phyloP scores from a whole-genome alignment of 2,888 invertebrate species.

The Caradrina kadenii region DNA sequence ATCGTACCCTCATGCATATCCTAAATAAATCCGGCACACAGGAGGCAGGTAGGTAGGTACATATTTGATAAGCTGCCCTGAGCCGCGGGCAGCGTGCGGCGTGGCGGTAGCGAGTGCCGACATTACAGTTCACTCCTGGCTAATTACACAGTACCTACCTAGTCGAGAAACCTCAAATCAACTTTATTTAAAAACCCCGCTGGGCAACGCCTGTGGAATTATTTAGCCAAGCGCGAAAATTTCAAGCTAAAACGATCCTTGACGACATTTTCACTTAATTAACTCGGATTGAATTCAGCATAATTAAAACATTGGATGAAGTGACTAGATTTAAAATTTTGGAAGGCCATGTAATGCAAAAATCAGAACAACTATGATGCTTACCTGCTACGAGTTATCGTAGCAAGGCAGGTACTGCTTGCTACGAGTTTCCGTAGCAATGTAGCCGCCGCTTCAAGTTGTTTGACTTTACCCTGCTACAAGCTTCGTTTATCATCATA shows the following conservation, averaged over 20 bases:
- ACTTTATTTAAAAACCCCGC: slow-evolving; percentile 76
- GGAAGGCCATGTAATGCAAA: slow-evolving; percentile 5
- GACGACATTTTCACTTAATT: slow-evolving; percentile 36
- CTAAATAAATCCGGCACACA: slow-evolving; percentile 89
- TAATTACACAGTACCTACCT: slow-evolving; percentile 86
- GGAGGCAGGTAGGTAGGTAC: slow-evolving; percentile 87
- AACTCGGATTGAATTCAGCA: slow-evolving; percentile 19
- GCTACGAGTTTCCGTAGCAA: slow-evolving; percentile 6
- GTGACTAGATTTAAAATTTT: slow-evolving; percentile 36
- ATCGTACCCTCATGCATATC: slow-evolving; percentile 90
- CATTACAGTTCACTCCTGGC: slow-evolving; percentile 80
- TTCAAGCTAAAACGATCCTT: slow-evolving; percentile 52
- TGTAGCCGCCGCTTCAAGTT: neutral
- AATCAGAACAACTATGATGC: slow-evolving; percentile 1
- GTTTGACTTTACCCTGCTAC: neutral
- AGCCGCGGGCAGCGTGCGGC: slow-evolving; percentile 75
- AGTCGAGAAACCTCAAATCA: slow-evolving; percentile 80
- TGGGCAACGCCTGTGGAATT: slow-evolving; percentile 65
- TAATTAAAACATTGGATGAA: slow-evolving; percentile 45
- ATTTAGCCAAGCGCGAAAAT: slow-evolving; percentile 52
- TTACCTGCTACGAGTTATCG: slow-evolving; percentile 10
- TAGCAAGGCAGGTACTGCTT: neutral
- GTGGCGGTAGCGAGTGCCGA: slow-evolving; percentile 66
- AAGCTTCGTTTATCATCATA: neutral
- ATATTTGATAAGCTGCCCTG: slow-evolving; percentile 88